Evolutionary conservation across 2,797 vertebrate species (phyloP).

Genomic region (Phalloptychus januarius): DNA sequence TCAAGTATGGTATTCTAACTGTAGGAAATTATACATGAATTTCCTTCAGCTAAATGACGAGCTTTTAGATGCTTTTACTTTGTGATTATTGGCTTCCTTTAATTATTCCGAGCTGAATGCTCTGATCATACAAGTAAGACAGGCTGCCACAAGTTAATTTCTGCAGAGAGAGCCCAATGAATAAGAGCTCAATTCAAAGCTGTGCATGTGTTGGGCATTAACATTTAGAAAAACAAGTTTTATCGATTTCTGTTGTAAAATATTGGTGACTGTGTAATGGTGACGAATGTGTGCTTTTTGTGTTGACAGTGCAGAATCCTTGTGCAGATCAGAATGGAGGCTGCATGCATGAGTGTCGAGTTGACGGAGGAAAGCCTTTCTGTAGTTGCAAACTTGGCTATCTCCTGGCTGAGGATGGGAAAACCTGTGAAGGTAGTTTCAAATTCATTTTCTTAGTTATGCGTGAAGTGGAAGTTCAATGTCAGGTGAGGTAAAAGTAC

Average conservation of each 20-base stretch:
- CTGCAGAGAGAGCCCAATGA: slow-evolving; percentile 26
- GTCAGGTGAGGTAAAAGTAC: background rate
- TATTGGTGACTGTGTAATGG: slow-evolving; percentile 18
- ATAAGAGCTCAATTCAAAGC: slow-evolving; percentile 21
- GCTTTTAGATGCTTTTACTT: slow-evolving; percentile 54
- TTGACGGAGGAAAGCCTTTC: slow-evolving; percentile 71
- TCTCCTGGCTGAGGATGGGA: slow-evolving; percentile 80
- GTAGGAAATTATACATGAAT: slow-evolving; percentile 46
- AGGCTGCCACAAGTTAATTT: slow-evolving; percentile 54
- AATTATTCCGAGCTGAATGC: slow-evolving; percentile 44
- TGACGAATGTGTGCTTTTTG: slow-evolving; percentile 17
- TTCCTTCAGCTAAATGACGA: slow-evolving; percentile 46
- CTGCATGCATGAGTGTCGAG: slow-evolving; percentile 88
- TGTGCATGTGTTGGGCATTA: slow-evolving; percentile 27
- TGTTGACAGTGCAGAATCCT: slow-evolving; percentile 83
- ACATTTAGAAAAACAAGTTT: slow-evolving; percentile 13
- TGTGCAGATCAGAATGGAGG: slow-evolving; percentile 86
- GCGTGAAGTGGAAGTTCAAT: background rate
- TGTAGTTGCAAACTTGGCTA: slow-evolving; percentile 87
- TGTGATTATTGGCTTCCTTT: slow-evolving; percentile 68
- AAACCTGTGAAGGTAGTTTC: slow-evolving; percentile 83
- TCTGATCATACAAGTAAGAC: slow-evolving; percentile 49
- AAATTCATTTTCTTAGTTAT: background rate
- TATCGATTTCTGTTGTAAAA: slow-evolving; percentile 18
- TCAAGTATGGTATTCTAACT: slow-evolving; percentile 17